Evolutionary conservation across 2,797 vertebrate genomes (phyloP).

Genomic region (Acropternis orthonyx): DNA sequence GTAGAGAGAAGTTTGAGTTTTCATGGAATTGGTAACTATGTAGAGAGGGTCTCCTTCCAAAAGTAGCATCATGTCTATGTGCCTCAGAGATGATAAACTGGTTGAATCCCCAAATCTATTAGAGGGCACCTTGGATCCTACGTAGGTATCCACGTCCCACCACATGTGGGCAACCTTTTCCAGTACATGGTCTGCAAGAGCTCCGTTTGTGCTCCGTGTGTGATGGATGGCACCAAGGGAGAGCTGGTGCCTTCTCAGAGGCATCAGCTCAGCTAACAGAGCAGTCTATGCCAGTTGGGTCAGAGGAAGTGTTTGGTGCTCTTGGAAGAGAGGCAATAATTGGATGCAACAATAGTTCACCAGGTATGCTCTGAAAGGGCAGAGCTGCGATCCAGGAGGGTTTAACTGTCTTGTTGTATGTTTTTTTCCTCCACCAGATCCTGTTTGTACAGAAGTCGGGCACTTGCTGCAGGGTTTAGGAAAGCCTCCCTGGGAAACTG

Average conservation of each 20-base stretch:
- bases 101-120: background rate
- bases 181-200: background rate
- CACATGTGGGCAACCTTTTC: background rate
- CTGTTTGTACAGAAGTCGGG: background rate
- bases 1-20: background rate
- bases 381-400: background rate
- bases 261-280: background rate
- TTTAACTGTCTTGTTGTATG: background rate
- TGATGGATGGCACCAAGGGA: background rate
- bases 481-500: background rate
- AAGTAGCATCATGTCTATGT: background rate
- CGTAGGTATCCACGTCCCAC: accelerated
- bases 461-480: background rate
- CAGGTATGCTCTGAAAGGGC: background rate
- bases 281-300: background rate
- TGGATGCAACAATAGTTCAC: background rate
- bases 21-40: background rate
- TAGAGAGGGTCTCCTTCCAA: background rate
- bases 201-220: background rate
- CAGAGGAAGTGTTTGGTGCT: background rate
- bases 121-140: background rate
- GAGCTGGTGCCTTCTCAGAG: background rate
- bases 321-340: background rate
- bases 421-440: background rate
- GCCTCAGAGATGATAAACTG: background rate